Base-by-base conservation (phyloP, 1,140 invertebrate genomes). In the Ceratitis capitata region DNA sequence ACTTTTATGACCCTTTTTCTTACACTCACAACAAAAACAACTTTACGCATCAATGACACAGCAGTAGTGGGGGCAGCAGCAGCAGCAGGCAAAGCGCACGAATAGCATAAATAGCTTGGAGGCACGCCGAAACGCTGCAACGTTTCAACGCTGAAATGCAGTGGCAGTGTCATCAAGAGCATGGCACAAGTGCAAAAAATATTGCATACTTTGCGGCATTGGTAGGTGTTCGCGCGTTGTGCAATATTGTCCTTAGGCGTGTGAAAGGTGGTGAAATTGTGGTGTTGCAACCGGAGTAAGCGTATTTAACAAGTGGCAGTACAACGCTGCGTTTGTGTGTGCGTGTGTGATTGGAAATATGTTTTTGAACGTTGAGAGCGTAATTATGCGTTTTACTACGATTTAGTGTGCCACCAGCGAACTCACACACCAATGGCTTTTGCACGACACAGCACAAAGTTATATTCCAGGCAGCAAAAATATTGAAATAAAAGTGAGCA, bases 151-250 rank as follows among this genome's bases (percentile, higher is more conserved):
- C 64, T 69, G 32, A 69, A 69, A 42, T 69, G 64, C 64, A 69
- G 51, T 19, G 5, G 64, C 35, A 61, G 64, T 69, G 64, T 69
- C 64, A 69, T 69, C 64, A 69, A 69, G 64, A 69, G 64, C 64
- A 69, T 14, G 16, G 3, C 29, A 35, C 14, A 39, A 39, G 32
- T 69, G 64, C 35, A 69, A 69, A 69, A 69, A 69, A 69, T 39
- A 39, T 69, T 69, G 35, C 64, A 69, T 69, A 69, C 64, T 69
- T 69, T 69, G 64, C 64, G 64, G 64, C 64, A 32, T 69, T 69
- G n/a, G 64, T 69, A 69, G 64, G 64, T 69, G 35, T 69, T 69
- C 35, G 35, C 29, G 64, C 35, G 64, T 69, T 69, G 64, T n/a
- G 32, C 19, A 32, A 69, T 39, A 42, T n/a, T 69, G 14, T 69